phyloP scores from a whole-genome alignment of 2,888 invertebrate genomes.

The Stegana nigrithorax region DNA sequence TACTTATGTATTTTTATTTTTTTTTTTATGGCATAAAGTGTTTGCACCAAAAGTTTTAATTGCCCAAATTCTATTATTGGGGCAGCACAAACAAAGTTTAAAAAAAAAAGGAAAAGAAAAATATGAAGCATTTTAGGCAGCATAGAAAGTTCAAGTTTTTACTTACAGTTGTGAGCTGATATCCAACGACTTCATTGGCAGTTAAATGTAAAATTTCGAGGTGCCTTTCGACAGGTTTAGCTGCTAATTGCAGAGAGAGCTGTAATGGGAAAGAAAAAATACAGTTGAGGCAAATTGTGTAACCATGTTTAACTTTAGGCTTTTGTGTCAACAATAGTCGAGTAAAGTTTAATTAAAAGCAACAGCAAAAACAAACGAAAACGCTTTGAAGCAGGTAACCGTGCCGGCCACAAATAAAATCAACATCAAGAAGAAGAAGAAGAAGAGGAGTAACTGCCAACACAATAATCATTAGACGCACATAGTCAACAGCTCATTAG shows the following conservation, averaged over 20 bases:
- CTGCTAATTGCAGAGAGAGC: background rate
- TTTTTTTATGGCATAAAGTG: background rate
- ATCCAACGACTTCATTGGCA: slow-evolving; percentile 1
- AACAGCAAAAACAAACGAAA: background rate
- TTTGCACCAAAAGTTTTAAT: too few relatives aligned
- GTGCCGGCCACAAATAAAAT: too few relatives aligned
- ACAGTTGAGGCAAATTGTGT: background rate
- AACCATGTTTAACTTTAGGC: background rate
- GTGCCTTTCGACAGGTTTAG: background rate
- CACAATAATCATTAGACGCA: slow-evolving; percentile 44
- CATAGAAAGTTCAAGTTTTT: background rate
- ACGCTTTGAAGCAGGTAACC: too few relatives aligned
- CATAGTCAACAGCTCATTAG: slow-evolving; percentile 63
- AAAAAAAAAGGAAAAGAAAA: background rate
- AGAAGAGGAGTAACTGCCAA: too few relatives aligned
- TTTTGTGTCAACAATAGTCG: background rate
- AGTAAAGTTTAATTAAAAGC: background rate
- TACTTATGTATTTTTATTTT: background rate
- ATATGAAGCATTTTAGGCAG: too few relatives aligned
- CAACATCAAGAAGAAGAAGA: too few relatives aligned
- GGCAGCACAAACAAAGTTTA: too few relatives aligned
- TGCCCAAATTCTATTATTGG: too few relatives aligned
- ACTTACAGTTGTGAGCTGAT: slow-evolving; percentile 3
- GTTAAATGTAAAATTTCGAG: background rate
- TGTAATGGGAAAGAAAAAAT: background rate